These are phyloP conservation scores for Tupiocoris notatus DNA, from an alignment of 2,888 invertebrate genomes.

Conservation along the genomic window DNA sequence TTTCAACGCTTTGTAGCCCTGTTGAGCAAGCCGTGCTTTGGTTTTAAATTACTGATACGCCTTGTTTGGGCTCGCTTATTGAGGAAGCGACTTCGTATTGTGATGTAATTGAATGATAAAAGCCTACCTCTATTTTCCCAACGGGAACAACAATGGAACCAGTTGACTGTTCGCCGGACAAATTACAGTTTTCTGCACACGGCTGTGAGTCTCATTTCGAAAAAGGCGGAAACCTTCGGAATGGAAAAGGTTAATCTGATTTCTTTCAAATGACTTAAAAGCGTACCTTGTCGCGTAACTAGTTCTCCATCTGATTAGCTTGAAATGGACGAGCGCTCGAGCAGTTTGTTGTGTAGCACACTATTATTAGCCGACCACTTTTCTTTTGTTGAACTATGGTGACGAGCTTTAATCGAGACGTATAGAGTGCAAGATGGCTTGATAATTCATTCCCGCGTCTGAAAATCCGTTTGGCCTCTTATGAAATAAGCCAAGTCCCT, in stretches of 20 bases:
- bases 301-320: slow-evolving; percentile 15
- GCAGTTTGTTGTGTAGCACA: too few relatives aligned
- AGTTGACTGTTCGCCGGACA: neutral
- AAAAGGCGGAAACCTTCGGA: too few relatives aligned
- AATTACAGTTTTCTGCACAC: slow-evolving; percentile 26
- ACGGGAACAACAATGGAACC: neutral
- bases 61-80: neutral
- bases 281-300: neutral
- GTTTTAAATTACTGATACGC: too few relatives aligned
- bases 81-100: slow-evolving; percentile 8
- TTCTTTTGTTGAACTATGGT: too few relatives aligned
- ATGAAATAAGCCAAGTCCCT: too few relatives aligned
- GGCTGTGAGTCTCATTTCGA: neutral
- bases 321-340: neutral
- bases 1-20: too few relatives aligned
- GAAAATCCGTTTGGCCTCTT: too few relatives aligned
- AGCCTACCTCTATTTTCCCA: neutral
- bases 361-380: too few relatives aligned
- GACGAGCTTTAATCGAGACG: too few relatives aligned
- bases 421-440: too few relatives aligned
- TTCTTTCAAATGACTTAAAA: neutral
- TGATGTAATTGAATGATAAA: slow-evolving; percentile 26
- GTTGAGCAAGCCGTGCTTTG: too few relatives aligned
- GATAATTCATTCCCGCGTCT: too few relatives aligned
- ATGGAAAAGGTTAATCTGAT: slow-evolving; percentile 18